Evolutionary conservation across 2,888 invertebrate species (phyloP), one percentile per base, ranked within the genome.

Genomic region (Acleris sparsana): DNA sequence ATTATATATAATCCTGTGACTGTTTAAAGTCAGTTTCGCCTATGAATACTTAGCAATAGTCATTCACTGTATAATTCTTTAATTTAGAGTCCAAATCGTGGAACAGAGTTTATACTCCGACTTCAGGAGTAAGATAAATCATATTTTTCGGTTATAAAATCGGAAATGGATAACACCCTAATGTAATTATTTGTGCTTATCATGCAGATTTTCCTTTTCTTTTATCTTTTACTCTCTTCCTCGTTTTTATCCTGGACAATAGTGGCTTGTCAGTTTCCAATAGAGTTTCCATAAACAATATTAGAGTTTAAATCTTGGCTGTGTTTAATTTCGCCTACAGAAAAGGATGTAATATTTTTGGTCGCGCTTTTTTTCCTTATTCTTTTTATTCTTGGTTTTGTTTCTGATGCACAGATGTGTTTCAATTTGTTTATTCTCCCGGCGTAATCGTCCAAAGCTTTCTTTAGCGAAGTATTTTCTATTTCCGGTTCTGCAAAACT

Each of bases 161-260:
- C 5, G 3, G n/a, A 5, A 13, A 53, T 53, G 17, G 25, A 29
- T 6, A 53, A 6, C 29, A 53, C 17, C n/a, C 33, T 53, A 17
- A 33, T 53, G 29, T 29, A 17, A n/a, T 11, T 6, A 53, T 53
- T 53, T 17, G 53, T 29, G 53, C 53, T 53, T 4, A 33, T 5
- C 29, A 53, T n/a, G 17, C 53, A 53, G n/a, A 53, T 33, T 53
- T 29, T 29, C 16, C n/a, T n/a, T 6, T 53, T 53, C 20, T 53
- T 53, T 25, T 25, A 6, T 25, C 4, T 3, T 16, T 52, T 9
- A 16, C 6, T n/a, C 29, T 1, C 22, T 22, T 22, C 22, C 22
- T 22, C 1, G 5, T 13, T 9, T 52, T 25, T 52, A 25, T 52
- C 22, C 11, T 11, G 18, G 22, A 5, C 25, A 1, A 16, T 25